Evolutionary conservation across 2,113 vertebrate genomes (phyloP), one percentile per base, ranked within the genome.

Genomic region (Uria aalge): DNA sequence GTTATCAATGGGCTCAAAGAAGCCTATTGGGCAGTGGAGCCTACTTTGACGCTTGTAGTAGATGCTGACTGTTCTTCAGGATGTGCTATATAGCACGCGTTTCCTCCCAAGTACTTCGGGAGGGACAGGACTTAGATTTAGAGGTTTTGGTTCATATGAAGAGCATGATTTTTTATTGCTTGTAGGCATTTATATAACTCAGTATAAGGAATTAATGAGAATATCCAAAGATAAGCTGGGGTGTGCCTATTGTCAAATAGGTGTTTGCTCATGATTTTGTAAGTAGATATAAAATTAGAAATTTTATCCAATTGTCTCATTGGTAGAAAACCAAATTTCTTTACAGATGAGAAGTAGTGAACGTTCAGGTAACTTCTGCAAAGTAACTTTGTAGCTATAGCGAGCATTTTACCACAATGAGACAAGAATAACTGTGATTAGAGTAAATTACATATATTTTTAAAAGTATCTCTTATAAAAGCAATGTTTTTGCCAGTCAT

Each of bases 51-150:
- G 18, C 15, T 18, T 63, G 26, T 3, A 14, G 34, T 2, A 47
- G 47, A 13, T 23, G 26, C 32, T 73, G 64, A 15, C 56, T 78
- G 64, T 40, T 40, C 17, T 55, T 66, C 71, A 55, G 36, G 55
- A 60, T 23, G 26, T 73, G 59, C 12, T 59, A 3, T 6, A 48
- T 1, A 32, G 40, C 17, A 26, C 0, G 0, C 14, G 3, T 40
- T 92, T 81, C 13, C 26, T 71, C 21, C 38, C 18, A n/a, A 36
- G 50, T 23, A 34, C 57, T 69, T 62, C 1, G 20, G 21, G 26
- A 66, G 16, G 38, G 15, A 23, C 9, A 32, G 32, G 41, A 32
- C 20, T 63, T 60, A 59, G 60, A 63, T 45, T 0, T 63, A 52
- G 47, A 64, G 29, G 10, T 67, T 75, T 63, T 75, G 15, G 3